Evolutionary conservation across 2,113 vertebrate genomes (phyloP).

Genomic region (Tylochromis polylepis): DNA sequence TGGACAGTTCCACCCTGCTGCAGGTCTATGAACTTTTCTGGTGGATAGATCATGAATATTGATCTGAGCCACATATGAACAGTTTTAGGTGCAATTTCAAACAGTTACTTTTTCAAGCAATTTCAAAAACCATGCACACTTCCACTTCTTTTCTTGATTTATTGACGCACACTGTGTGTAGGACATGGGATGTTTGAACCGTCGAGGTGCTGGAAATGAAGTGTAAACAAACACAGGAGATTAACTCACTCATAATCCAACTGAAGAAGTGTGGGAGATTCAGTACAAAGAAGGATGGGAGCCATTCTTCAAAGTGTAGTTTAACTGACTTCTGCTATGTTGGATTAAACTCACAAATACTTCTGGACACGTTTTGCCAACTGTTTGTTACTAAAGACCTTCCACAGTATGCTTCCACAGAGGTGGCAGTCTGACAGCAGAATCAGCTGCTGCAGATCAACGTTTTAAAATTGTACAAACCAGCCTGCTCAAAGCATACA

Average conservation of each 20-base stretch:
- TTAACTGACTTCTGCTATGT: background rate
- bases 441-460: background rate
- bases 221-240: constrained; percentile 19
- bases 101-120: background rate
- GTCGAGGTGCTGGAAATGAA: constrained; percentile 3
- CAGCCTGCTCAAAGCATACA: background rate
- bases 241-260: background rate
- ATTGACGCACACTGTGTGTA: background rate
- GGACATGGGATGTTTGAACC: background rate
- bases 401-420: background rate
- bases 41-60: background rate
- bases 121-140: background rate
- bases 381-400: constrained; percentile 5
- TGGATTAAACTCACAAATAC: background rate
- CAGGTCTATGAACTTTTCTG: background rate
- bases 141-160: background rate
- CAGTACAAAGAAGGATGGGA: background rate
- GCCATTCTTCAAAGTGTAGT: background rate
- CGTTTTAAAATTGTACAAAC: background rate
- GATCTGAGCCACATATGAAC: background rate
- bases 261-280: background rate
- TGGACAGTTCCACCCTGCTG: background rate
- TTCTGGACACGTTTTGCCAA: background rate
- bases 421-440: background rate
- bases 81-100: background rate